These are phyloP conservation scores for Drosophila triauraria DNA, from an alignment of 1,140 invertebrate species.

Conservation along the genomic window DNA sequence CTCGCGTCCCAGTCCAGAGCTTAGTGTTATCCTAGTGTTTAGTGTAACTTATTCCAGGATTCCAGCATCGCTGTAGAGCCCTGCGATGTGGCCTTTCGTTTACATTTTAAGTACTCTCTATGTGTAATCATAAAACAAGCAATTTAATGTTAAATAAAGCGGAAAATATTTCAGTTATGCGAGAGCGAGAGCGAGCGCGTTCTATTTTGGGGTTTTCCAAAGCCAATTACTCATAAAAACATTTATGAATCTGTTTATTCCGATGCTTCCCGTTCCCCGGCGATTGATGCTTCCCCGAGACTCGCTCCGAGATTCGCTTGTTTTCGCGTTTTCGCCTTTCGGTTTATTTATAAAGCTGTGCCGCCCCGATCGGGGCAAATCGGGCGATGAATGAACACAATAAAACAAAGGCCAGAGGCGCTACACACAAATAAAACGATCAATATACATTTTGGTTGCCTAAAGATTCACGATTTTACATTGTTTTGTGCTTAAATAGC, in stretches of 20 bases:
- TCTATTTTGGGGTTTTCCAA: slow-evolving; percentile 49
- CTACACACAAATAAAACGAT: slow-evolving; percentile 16
- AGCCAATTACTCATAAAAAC: slow-evolving; percentile 76
- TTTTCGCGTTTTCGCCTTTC: slow-evolving; percentile 17
- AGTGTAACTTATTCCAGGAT: slow-evolving; percentile 71
- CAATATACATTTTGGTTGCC: background rate
- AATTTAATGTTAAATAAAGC: slow-evolving; percentile 75
- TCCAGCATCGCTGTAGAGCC: slow-evolving; percentile 27
- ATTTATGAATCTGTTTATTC: slow-evolving; percentile 80
- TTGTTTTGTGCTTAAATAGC: background rate
- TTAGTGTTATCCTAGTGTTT: slow-evolving; percentile 70
- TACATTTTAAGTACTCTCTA: slow-evolving; percentile 58
- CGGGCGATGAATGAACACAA: slow-evolving; percentile 61
- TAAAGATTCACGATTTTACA: background rate
- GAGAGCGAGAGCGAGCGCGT: slow-evolving; percentile 12
- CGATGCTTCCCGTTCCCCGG: slow-evolving; percentile 32
- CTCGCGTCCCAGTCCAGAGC: slow-evolving; percentile 23
- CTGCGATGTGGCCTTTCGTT: slow-evolving; percentile 47
- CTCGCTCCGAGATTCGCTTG: slow-evolving; percentile 19
- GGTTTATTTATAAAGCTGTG: slow-evolving; percentile 47
- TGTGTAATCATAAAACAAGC: slow-evolving; percentile 48
- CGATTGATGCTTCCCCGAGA: slow-evolving; percentile 36
- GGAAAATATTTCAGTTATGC: slow-evolving; percentile 73
- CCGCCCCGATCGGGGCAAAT: slow-evolving; percentile 14
- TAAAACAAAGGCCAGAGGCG: slow-evolving; percentile 50